phyloP scores from a whole-genome alignment of 53 echinoderm and acorn worm species.

The Temnopleurus reevesii region DNA sequence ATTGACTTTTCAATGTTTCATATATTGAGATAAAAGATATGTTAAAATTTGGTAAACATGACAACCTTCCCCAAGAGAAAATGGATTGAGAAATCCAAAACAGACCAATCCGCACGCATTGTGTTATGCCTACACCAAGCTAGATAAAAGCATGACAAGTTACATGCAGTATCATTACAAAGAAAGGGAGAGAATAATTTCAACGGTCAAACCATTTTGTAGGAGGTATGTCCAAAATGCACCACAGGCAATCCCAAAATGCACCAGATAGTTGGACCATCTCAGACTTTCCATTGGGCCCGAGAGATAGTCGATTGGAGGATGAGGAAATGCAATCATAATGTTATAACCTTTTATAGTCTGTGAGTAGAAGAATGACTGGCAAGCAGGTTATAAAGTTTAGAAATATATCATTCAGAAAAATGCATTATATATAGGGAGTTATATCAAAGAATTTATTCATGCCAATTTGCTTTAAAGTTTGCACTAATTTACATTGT shows the following conservation, averaged over 20 bases:
- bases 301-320: neutral
- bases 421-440: no score
- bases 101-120: slow-evolving; percentile 62
- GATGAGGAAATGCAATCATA: neutral
- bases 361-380: neutral
- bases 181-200: neutral
- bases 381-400: neutral
- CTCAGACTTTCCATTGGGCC: neutral
- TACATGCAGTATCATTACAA: slow-evolving; percentile 43
- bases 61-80: no score
- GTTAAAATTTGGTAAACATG: no score
- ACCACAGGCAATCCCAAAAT: slow-evolving; percentile 14
- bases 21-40: no score
- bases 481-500: no score
- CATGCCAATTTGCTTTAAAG: no score
- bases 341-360: neutral
- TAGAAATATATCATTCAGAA: neutral
- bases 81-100: no score
- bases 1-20: no score
- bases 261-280: slow-evolving; percentile 6
- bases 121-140: slow-evolving; percentile 52
- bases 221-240: slow-evolving; percentile 28
- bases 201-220: neutral
- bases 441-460: no score
- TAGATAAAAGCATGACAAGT: slow-evolving; percentile 19